phyloP scores from a whole-genome alignment of 2,797 vertebrate genomes.

The Antrozous pallidus region DNA sequence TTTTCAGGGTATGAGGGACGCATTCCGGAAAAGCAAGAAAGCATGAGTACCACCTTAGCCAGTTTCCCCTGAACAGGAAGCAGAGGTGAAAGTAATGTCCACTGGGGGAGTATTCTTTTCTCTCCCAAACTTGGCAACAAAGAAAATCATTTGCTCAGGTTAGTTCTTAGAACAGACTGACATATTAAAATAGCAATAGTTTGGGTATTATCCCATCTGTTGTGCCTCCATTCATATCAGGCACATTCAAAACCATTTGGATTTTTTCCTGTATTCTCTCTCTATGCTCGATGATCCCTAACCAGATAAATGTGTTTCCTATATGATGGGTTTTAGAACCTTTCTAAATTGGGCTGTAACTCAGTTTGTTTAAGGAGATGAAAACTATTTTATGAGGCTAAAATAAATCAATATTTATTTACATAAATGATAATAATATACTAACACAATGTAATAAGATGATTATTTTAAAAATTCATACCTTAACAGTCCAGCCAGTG shows the following conservation, averaged over 20 bases:
- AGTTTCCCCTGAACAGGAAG: neutral
- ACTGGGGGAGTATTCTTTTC: neutral
- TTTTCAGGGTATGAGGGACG: neutral
- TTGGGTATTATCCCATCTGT: neutral
- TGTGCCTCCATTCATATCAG: neutral
- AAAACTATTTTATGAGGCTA: neutral
- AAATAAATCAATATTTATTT: neutral
- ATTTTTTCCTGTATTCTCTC: neutral
- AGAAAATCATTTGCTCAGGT: neutral
- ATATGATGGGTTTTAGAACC: neutral
- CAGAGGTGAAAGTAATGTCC: neutral
- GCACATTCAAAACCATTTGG: neutral
- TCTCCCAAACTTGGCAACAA: neutral
- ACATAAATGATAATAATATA: neutral
- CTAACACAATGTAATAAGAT: neutral
- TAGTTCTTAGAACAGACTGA: neutral
- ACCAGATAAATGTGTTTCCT: neutral
- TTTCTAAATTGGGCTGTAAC: neutral
- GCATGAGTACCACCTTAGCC: neutral
- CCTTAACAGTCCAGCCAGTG: neutral
- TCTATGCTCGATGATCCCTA: neutral
- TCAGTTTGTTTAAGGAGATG: neutral
- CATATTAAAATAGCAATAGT: neutral
- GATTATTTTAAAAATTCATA: conserved; percentile 15
- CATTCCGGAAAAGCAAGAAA: neutral